These are phyloP conservation scores for Sebastes iracundus DNA, from an alignment of 2,797 vertebrate genomes.

Conservation along the genomic window DNA sequence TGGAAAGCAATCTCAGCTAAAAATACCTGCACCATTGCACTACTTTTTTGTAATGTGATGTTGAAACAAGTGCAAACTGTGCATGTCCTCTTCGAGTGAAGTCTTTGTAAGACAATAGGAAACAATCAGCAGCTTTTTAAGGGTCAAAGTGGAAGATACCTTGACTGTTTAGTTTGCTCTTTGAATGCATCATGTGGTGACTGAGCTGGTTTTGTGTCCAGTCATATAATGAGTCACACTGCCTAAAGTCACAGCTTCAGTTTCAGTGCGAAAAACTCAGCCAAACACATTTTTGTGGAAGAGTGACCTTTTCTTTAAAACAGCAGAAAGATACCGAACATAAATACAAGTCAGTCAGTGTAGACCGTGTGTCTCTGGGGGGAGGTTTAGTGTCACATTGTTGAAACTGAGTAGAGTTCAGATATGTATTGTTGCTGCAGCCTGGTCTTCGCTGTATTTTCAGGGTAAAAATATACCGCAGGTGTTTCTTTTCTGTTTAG, in stretches of 20 bases:
- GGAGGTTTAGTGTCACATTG: neutral
- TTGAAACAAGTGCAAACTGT: neutral
- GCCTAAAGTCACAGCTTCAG: slow-evolving; percentile 19
- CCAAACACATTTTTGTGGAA: neutral
- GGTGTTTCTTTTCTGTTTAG: slow-evolving; percentile 60
- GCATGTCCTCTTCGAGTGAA: neutral
- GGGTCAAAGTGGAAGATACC: slow-evolving; percentile 17
- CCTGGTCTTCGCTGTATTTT: neutral
- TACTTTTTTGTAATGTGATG: neutral
- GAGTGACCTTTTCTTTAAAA: neutral
- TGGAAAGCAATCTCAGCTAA: neutral
- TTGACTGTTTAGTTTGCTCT: slow-evolving; percentile 25
- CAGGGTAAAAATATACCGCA: slow-evolving; percentile 39
- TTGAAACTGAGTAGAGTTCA: neutral
- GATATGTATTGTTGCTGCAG: neutral
- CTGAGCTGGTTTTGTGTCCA: slow-evolving; percentile 36
- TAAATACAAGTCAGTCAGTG: neutral
- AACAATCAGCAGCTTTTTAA: slow-evolving; percentile 27
- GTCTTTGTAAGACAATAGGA: slow-evolving; percentile 27
- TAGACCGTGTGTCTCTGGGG: neutral
- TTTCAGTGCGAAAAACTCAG: neutral
- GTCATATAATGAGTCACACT: slow-evolving; percentile 31
- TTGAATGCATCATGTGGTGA: slow-evolving; percentile 30
- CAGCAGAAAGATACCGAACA: neutral
- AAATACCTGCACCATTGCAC: neutral